phyloP scores from a whole-genome alignment of 2,888 invertebrate species.

The Rhagonycha lutea region DNA sequence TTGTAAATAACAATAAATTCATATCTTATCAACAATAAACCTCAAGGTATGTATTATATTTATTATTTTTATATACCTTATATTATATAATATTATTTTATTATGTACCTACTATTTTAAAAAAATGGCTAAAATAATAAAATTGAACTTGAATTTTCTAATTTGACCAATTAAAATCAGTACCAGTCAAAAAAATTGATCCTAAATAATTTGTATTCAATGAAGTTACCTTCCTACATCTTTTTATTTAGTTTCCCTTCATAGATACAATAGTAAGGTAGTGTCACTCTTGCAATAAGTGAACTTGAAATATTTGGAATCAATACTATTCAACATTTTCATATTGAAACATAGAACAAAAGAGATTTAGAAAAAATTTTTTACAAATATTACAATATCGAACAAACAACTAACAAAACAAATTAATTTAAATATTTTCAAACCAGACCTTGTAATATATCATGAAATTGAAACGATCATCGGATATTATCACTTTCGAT shows the following conservation, averaged over 20 bases:
- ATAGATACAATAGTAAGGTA: neutral
- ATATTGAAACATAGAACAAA: neutral
- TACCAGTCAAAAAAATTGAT: neutral
- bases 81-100: no score
- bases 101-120: neutral
- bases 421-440: neutral
- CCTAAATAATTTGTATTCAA: neutral
- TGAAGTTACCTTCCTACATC: neutral
- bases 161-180: neutral
- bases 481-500: neutral
- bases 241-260: neutral
- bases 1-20: neutral
- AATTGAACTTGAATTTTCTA: neutral
- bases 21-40: neutral
- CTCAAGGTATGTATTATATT: neutral
- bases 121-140: neutral
- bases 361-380: neutral
- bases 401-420: neutral
- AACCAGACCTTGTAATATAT: neutral
- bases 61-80: neutral
- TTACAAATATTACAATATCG: neutral
- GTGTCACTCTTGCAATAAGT: neutral
- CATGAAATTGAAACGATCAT: neutral
- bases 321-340: neutral
- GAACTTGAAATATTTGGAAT: neutral